Percentiles rank a stretch among this genome's conserved stretches.
These are phyloP conservation scores for Drosophila nikananu DNA, from an alignment of 1,140 invertebrate genomes.

Conservation along the genomic window DNA sequence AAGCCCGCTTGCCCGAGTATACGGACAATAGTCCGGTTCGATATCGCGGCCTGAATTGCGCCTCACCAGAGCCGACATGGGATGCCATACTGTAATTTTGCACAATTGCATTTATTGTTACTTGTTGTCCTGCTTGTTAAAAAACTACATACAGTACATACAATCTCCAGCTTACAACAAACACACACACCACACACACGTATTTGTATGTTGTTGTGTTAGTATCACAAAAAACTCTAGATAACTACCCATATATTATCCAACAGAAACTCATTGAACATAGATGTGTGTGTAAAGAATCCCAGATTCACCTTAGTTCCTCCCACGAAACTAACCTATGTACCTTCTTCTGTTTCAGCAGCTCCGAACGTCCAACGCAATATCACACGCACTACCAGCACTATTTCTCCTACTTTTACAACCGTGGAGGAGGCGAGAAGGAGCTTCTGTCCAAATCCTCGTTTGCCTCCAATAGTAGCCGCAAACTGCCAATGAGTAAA, in stretches of 20 bases:
- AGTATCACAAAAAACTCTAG: slow-evolving; percentile 41
- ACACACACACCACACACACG: slow-evolving; percentile 18
- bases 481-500: slow-evolving; percentile 71
- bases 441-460: slow-evolving; percentile 24
- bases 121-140: slow-evolving; percentile 47
- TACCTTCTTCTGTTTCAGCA: slow-evolving; percentile 38
- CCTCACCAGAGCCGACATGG: slow-evolving; percentile 50
- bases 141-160: slow-evolving; percentile 28
- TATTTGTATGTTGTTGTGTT: slow-evolving; percentile 49
- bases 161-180: slow-evolving; percentile 35
- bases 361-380: slow-evolving; percentile 42
- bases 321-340: not conserved
- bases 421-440: slow-evolving; percentile 56
- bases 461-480: slow-evolving; percentile 19
- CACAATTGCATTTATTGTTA: slow-evolving; percentile 30
- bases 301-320: not conserved
- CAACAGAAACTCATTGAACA: slow-evolving; percentile 33
- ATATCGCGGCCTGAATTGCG: slow-evolving; percentile 33
- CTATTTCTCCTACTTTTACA: slow-evolving; percentile 81
- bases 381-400: slow-evolving; percentile 73
- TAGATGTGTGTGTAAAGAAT: slow-evolving; percentile 43
- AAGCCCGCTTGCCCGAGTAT: slow-evolving; percentile 37
- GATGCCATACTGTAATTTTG: slow-evolving; percentile 70
- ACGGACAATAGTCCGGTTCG: slow-evolving; percentile 41
- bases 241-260: slow-evolving; percentile 21